Conservation (phyloP, 2,113 vertebrate species). For the Rhinoptilus africanus region DNA sequence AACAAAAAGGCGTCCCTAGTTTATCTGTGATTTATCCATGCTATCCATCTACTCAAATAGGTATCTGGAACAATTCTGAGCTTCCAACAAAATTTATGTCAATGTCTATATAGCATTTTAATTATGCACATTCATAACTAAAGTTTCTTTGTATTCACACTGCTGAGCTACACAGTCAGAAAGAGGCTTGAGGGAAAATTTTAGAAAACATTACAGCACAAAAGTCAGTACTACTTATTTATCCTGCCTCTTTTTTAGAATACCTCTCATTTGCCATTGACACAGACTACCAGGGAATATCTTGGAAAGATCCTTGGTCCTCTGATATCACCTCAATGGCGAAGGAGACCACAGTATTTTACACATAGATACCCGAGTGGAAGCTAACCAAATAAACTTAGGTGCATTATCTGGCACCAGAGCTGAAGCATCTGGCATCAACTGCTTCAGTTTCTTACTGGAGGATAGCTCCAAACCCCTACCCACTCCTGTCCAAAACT, state of each 20-base stretch:
- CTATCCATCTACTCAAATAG: neutral
- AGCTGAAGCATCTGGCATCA: neutral
- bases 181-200: neutral
- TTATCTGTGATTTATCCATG: neutral
- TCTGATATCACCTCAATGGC: neutral
- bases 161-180: neutral
- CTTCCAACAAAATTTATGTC: neutral
- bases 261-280: neutral
- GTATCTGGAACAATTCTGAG: neutral
- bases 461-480: neutral
- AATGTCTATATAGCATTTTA: neutral
- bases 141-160: neutral
- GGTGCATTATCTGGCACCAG: neutral
- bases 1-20: neutral
- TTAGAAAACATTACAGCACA: neutral
- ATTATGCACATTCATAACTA: neutral
- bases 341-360: neutral
- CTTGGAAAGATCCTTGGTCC: neutral
- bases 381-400: neutral
- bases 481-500: neutral
- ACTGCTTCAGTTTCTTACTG: neutral
- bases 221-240: neutral
- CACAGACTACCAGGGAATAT: neutral
- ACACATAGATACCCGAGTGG: neutral
- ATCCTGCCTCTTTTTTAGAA: neutral